Conservation (phyloP, 2,113 vertebrate species). For the Polypterus bichir region DNA sequence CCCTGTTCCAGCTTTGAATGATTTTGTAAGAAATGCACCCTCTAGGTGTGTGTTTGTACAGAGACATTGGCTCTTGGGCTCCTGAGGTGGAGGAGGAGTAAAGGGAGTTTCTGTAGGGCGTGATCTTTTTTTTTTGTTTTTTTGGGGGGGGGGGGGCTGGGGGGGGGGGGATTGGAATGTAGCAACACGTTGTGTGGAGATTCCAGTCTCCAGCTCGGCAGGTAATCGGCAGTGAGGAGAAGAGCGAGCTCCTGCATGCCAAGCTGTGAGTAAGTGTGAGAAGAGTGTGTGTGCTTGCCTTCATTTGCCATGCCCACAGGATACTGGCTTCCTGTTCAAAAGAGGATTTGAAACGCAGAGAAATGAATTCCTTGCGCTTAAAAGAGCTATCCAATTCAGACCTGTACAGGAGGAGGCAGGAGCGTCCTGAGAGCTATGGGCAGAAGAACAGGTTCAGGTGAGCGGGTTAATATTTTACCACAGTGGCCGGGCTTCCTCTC, state of each 20-base stretch:
- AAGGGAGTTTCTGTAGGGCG: no score
- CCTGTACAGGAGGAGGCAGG: conserved; percentile 79
- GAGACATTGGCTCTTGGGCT: conserved; percentile 49
- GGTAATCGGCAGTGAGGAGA: conserved; percentile 28
- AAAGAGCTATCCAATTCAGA: conserved; percentile 83
- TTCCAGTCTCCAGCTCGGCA: conserved; percentile 29
- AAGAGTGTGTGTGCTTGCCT: no score
- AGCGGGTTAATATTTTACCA: conserved; percentile 28
- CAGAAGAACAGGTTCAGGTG: conserved; percentile 61
- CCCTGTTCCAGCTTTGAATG: no score
- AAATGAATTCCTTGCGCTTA: conserved; percentile 73
- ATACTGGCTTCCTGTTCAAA: neutral
- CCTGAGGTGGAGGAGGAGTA: neutral
- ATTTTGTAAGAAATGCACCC: conserved; percentile 20
- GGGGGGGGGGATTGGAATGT: conserved; percentile 51
- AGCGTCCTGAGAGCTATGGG: conserved; percentile 72
- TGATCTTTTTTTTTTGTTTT: no score
- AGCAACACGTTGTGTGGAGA: conserved; percentile 23
- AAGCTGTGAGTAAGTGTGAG: no score
- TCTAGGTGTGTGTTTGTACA: conserved; percentile 49
- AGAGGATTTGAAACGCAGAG: conserved; percentile 19
- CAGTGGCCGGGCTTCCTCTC: no score
- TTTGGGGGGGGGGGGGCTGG: conserved; percentile 12
- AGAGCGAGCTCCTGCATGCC: neutral
- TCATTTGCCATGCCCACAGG: no score